These are phyloP conservation scores for Engystomops pustulosus DNA, from an alignment of 2,113 vertebrate genomes.

Conservation along the genomic window DNA sequence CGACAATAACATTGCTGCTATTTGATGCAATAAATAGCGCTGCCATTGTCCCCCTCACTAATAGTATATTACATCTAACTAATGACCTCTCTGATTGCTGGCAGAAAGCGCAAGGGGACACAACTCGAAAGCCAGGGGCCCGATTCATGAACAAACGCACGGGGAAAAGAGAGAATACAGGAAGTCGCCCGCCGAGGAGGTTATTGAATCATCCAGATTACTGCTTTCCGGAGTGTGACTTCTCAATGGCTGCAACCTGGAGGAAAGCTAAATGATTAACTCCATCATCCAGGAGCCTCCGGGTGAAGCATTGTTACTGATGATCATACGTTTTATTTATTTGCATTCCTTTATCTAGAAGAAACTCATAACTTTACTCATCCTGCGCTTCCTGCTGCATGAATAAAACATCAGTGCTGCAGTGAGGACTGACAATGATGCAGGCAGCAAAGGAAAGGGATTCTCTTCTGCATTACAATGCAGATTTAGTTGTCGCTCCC, in stretches of 20 bases:
- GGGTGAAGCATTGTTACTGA: too few relatives aligned
- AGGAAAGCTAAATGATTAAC: neutral
- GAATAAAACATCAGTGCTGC: neutral
- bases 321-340: too few relatives aligned
- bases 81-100: neutral
- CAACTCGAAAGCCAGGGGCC: neutral
- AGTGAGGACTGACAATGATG: neutral
- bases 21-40: neutral
- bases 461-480: too few relatives aligned
- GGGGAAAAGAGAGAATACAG: neutral
- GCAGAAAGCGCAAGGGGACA: neutral
- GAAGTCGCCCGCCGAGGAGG: neutral
- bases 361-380: neutral
- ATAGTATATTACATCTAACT: conserved; percentile 38
- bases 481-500: too few relatives aligned
- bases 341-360: too few relatives aligned
- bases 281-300: neutral
- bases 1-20: conserved; percentile 60
- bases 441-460: neutral
- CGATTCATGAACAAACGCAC: neutral
- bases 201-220: neutral
- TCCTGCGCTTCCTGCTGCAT: neutral
- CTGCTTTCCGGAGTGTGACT: neutral
- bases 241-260: neutral
- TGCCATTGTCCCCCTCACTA: neutral